A percentile compares a stretch with the other conserved stretches of the same genome.
phyloP scores from a whole-genome alignment of 2,797 vertebrate genomes.

The Sebastes wilsoni region DNA sequence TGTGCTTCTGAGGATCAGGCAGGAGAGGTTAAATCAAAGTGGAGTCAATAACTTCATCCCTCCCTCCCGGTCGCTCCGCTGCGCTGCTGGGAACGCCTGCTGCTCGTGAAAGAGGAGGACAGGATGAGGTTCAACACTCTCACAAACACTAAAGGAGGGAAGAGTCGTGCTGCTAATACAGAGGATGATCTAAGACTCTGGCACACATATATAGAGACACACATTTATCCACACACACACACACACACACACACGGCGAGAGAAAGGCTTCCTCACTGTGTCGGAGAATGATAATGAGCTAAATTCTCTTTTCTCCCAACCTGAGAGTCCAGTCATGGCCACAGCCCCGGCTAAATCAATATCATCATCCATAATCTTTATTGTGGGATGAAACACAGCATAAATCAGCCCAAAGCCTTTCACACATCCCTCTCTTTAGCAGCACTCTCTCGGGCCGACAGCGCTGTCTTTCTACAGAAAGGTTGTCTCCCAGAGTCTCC shows the following conservation, averaged over 20 bases:
- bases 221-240: conserved; percentile 35
- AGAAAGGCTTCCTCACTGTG: conserved; percentile 57
- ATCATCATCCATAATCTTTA: conserved; percentile 84
- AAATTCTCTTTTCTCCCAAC: conserved; percentile 74
- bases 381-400: conserved; percentile 81
- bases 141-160: conserved; percentile 63
- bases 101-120: conserved; percentile 65
- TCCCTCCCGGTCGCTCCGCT: conserved; percentile 52
- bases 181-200: conserved; percentile 68
- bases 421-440: conserved; percentile 72
- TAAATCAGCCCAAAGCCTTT: conserved; percentile 80
- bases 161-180: conserved; percentile 70
- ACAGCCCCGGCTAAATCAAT: conserved; percentile 75
- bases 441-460: conserved; percentile 65
- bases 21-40: conserved; percentile 78
- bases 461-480: conserved; percentile 58
- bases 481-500: conserved; percentile 15
- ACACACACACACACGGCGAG: conserved; percentile 9
- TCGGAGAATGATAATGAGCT: conserved; percentile 78
- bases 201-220: conserved; percentile 39
- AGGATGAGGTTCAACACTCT: conserved; percentile 66
- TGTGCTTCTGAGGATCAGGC: conserved; percentile 58
- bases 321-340: conserved; percentile 80
- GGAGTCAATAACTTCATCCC: conserved; percentile 77
- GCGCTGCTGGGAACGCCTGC: conserved; percentile 70